Conservation (phyloP, 1,140 invertebrate genomes). For the Sogatella furcifera region DNA sequence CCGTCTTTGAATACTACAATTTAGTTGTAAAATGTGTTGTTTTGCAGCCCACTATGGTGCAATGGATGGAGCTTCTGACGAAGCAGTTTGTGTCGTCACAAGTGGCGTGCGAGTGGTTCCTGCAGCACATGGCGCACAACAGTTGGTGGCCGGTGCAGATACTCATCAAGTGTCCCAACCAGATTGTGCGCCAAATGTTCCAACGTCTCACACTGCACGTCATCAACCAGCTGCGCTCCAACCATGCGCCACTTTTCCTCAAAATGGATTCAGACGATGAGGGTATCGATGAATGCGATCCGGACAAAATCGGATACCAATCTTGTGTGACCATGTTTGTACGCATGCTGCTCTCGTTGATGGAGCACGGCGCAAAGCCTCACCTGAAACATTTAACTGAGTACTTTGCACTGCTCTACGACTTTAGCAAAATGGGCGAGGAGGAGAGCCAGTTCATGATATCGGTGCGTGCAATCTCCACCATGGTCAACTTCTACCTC, state of each 20-base stretch:
- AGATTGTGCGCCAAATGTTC: conserved; percentile 90
- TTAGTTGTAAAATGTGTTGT: too few relatives aligned
- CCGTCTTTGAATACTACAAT: too few relatives aligned
- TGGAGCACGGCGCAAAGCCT: conserved; percentile 79
- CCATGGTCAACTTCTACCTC: conserved; percentile 84
- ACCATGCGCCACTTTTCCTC: conserved; percentile 60
- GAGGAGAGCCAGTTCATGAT: conserved; percentile 82
- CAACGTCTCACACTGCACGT: conserved; percentile 89
- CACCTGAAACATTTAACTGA: conserved; percentile 81
- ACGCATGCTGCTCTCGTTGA: conserved; percentile 74
- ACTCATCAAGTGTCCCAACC: conserved; percentile 89
- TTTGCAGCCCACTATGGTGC: conserved; percentile 80
- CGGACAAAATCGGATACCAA: conserved; percentile 57
- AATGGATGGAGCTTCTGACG: conserved; percentile 89
- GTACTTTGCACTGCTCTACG: conserved; percentile 82
- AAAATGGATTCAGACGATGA: conserved; percentile 55
- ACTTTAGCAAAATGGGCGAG: conserved; percentile 91
- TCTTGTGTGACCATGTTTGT: conserved; percentile 89
- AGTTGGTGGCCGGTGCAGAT: conserved; percentile 94
- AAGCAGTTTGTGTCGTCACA: conserved; percentile 90
- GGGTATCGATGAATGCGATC: conserved; percentile 40
- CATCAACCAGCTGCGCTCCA: conserved; percentile 59
- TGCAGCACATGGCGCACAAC: conserved; percentile 83
- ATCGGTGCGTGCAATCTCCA: conserved; percentile 74
- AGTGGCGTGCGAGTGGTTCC: conserved; percentile 83